A percentile compares a stretch with the other conserved stretches of the same genome.
phyloP scores from a whole-genome alignment of 2,888 invertebrate species.

The Gryllus longicercus region DNA sequence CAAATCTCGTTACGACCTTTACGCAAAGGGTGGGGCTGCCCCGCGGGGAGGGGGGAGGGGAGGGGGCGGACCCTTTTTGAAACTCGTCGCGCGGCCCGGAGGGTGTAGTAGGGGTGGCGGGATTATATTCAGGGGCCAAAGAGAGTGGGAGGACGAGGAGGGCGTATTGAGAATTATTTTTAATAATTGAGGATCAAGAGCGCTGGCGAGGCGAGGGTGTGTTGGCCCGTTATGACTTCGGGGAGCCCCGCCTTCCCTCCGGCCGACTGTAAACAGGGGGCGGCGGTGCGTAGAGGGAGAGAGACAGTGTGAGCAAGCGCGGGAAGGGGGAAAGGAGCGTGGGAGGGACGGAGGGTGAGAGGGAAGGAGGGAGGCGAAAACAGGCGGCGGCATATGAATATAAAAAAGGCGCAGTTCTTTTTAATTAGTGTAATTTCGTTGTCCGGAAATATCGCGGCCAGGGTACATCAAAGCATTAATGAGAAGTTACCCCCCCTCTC shows the following conservation, averaged over 20 bases:
- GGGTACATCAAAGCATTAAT: conserved; percentile 17
- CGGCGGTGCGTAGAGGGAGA: background rate
- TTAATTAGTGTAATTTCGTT: conserved; percentile 10
- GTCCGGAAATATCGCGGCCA: conserved; percentile 8
- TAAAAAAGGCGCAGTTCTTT: conserved; percentile 10
- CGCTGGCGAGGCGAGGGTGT: background rate
- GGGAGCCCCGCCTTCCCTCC: background rate
- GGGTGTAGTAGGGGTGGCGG: background rate
- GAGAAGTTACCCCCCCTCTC: background rate
- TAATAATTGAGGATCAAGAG: background rate
- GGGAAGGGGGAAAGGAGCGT: too few relatives aligned
- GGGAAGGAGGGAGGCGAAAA: too few relatives aligned
- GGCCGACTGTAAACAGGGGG: background rate
- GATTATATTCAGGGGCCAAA: background rate
- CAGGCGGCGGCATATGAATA: background rate
- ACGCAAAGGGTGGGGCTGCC: background rate
- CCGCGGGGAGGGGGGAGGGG: background rate
- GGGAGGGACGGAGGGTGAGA: too few relatives aligned
- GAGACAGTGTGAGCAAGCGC: background rate
- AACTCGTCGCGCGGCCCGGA: background rate
- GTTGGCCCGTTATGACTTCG: background rate
- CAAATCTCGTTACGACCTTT: conserved; percentile 2
- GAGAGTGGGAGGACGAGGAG: background rate
- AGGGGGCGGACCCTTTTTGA: conserved; percentile 17
- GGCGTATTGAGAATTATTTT: conserved; percentile 17